Percentiles rank a stretch among this genome's conserved stretches.
Conservation (phyloP, 2,113 vertebrate genomes). For the Pandion haliaetus region DNA sequence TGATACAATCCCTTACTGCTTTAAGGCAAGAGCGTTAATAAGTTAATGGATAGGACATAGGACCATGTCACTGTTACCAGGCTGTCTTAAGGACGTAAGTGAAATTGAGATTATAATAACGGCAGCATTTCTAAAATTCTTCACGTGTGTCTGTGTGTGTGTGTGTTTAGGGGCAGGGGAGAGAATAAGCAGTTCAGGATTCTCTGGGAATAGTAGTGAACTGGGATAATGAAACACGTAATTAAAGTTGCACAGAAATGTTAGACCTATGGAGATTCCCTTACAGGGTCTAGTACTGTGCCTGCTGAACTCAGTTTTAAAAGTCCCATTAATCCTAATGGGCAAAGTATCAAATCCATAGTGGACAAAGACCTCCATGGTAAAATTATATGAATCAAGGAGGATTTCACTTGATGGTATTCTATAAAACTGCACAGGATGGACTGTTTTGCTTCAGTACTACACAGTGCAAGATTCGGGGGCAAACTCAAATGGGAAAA, state of each 20-base stretch:
- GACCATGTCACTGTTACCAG: neutral
- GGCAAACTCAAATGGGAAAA: neutral
- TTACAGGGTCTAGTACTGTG: neutral
- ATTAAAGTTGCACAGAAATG: neutral
- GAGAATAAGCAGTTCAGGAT: neutral
- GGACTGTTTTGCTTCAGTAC: neutral
- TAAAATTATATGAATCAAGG: neutral
- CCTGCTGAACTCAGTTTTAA: neutral
- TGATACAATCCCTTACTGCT: neutral
- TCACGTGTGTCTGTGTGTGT: fast-evolving
- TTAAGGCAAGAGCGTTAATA: neutral
- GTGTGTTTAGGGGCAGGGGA: neutral
- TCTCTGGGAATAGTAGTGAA: neutral
- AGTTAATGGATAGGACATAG: neutral
- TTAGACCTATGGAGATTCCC: neutral
- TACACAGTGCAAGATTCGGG: neutral
- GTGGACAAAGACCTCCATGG: neutral
- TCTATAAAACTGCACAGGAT: neutral
- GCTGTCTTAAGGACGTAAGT: neutral
- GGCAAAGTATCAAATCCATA: neutral
- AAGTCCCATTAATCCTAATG: neutral
- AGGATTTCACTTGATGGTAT: neutral
- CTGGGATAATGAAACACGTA: neutral
- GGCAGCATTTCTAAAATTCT: neutral
- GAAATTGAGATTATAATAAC: neutral